Conservation (phyloP, 2,888 invertebrate species). For the Drosophila villosipedis region DNA sequence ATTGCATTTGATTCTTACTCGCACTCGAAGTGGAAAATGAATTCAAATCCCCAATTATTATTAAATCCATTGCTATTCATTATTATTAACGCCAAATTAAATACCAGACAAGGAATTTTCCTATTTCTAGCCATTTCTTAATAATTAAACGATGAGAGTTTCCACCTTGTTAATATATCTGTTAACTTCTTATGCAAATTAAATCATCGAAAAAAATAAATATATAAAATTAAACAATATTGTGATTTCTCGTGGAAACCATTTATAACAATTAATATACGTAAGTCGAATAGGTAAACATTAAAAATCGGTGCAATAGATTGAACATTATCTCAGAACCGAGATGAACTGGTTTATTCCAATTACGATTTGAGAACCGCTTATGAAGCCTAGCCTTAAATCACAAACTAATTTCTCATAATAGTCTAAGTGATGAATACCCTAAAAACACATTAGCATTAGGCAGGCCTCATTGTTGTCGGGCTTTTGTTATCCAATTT, state of each 20-base stretch:
- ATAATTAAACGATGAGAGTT: background rate
- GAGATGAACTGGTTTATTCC: background rate
- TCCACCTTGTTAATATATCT: background rate
- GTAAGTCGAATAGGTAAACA: background rate
- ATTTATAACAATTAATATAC: background rate
- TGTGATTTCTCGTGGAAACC: background rate
- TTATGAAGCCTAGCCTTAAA: background rate
- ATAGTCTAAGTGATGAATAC: background rate
- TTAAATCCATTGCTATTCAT: background rate
- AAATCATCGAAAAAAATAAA: background rate
- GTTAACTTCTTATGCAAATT: background rate
- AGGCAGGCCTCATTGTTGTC: background rate
- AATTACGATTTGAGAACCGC: background rate
- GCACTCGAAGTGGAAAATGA: background rate
- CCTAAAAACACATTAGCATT: background rate
- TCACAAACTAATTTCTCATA: background rate
- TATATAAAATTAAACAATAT: too few relatives aligned
- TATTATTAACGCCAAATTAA: background rate
- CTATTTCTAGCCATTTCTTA: background rate
- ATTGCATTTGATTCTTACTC: background rate
- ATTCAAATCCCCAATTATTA: background rate
- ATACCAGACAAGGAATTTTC: background rate
- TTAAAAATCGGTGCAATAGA: background rate
- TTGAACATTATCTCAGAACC: background rate
- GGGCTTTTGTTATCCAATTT: constrained; percentile 8